Conservation (phyloP, 2,797 vertebrate species). For the Anguilla megastoma region DNA sequence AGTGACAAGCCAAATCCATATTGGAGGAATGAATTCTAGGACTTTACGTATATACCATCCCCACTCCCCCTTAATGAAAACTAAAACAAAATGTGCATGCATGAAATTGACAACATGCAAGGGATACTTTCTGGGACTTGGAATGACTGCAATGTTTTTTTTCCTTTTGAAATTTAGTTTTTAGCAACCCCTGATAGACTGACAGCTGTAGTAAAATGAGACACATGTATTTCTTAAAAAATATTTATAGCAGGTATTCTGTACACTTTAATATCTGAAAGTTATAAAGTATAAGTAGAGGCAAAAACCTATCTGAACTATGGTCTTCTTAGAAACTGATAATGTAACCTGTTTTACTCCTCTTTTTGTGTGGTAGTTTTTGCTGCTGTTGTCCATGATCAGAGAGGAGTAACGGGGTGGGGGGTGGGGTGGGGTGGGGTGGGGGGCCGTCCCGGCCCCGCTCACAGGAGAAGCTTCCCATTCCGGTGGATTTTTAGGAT, state of each 20-base stretch:
- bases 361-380: slow-evolving; percentile 64
- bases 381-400: slow-evolving; percentile 65
- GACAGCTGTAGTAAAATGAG: slow-evolving; percentile 93
- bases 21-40: slow-evolving; percentile 55
- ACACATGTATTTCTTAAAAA: slow-evolving; percentile 88
- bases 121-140: slow-evolving; percentile 82
- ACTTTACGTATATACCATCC: slow-evolving; percentile 44
- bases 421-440: slow-evolving; percentile 67
- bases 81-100: slow-evolving; percentile 57
- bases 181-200: slow-evolving; percentile 84
- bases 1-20: slow-evolving; percentile 75
- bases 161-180: slow-evolving; percentile 56
- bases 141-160: slow-evolving; percentile 76
- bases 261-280: slow-evolving; percentile 91
- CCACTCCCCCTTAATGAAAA: slow-evolving; percentile 28
- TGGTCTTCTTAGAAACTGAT: slow-evolving; percentile 79
- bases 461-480: slow-evolving; percentile 95
- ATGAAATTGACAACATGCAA: slow-evolving; percentile 76
- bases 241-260: slow-evolving; percentile 91
- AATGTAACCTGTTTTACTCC: slow-evolving; percentile 63
- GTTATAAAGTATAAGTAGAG: slow-evolving; percentile 87
- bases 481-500: slow-evolving; percentile 99
- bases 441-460: slow-evolving; percentile 61
- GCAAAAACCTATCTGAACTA: slow-evolving; percentile 80
- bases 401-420: slow-evolving; percentile 64